These are phyloP conservation scores for Sarcophilus harrisii DNA, from an alignment of 2,797 vertebrate species.

Conservation along the genomic window DNA sequence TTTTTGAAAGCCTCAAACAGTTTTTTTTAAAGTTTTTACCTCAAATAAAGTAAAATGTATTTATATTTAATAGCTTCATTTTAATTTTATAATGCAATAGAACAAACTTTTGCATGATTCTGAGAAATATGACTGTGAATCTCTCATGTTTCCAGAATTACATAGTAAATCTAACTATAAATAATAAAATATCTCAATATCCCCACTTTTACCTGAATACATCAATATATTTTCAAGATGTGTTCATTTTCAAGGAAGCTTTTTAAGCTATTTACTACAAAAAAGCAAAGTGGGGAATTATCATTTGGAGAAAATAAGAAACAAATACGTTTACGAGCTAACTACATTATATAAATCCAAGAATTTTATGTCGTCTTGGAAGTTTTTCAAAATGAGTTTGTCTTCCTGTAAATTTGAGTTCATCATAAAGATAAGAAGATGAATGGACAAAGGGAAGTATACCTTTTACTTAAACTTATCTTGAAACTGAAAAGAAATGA, in stretches of 20 bases:
- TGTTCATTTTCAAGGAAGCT: not conserved
- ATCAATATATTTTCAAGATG: constrained; percentile 1
- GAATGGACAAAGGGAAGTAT: not conserved
- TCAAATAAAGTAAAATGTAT: not conserved
- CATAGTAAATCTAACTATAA: not conserved
- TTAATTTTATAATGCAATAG: not conserved
- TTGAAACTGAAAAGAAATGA: constrained; percentile 28
- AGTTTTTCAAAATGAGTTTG: not conserved
- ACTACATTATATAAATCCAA: not conserved
- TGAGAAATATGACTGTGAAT: not conserved
- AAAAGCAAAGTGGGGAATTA: not conserved
- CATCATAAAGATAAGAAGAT: not conserved
- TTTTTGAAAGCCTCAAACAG: not conserved
- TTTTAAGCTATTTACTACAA: not conserved
- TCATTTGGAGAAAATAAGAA: constrained; percentile 8
- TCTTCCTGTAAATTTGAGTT: constrained; percentile 38
- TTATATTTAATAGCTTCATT: not conserved
- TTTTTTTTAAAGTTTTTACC: too few species aligned
- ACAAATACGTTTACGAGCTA: not conserved
- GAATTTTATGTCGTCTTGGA: not conserved
- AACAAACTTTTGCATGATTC: not conserved
- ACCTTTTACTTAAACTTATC: not conserved
- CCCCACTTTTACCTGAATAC: not conserved
- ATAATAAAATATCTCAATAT: not conserved
- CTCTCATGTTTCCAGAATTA: not conserved